Percentiles rank a stretch among this genome's conserved stretches.
Evolutionary conservation across 2,113 vertebrate genomes (phyloP).

Genomic region (Microcebus tavaratra): DNA sequence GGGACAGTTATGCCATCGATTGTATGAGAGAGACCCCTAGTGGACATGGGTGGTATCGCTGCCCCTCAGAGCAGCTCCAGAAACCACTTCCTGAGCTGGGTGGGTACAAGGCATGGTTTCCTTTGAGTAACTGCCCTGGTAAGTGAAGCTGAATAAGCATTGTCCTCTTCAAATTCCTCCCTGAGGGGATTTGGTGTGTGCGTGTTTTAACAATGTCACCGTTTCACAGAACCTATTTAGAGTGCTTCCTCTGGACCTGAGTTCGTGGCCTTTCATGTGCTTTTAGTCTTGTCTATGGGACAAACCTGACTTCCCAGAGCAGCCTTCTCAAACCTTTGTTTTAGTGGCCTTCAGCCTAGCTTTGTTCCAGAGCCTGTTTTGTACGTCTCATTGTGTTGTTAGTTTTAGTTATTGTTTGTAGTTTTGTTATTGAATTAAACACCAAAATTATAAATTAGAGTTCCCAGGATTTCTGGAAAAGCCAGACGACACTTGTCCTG

Average conservation of each 20-base stretch:
- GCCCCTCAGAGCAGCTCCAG: rapidly evolving
- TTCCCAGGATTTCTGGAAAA: neutral
- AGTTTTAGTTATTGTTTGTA: neutral
- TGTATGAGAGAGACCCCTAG: conserved; percentile 39
- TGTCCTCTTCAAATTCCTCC: neutral
- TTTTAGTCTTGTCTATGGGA: neutral
- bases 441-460: neutral
- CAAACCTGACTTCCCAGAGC: neutral
- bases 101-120: rapidly evolving
- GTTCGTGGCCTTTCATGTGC: neutral
- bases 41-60: neutral
- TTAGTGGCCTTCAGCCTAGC: neutral
- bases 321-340: neutral
- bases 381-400: neutral
- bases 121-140: neutral
- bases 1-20: neutral
- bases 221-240: neutral
- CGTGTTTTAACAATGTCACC: neutral
- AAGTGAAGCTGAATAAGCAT: neutral
- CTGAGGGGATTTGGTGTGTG: neutral
- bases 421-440: neutral
- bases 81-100: neutral
- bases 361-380: neutral
- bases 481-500: neutral
- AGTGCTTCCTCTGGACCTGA: neutral